A percentile compares a stretch with the other conserved stretches of the same genome.
Conservation (phyloP, 2,888 invertebrate species). For the Synergus itoensis region DNA sequence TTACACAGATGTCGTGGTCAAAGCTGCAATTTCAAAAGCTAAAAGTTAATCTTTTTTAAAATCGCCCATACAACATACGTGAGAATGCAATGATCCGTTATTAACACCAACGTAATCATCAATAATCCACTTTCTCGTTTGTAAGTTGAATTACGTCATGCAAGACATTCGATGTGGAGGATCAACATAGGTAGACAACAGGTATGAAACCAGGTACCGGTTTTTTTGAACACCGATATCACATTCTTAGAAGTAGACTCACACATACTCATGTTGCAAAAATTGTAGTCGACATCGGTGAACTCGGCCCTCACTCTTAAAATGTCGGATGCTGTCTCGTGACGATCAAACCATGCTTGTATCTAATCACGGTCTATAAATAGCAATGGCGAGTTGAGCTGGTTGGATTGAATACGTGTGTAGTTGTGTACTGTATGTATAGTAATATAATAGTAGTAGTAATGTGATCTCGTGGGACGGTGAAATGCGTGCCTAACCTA, state of each 20-base stretch:
- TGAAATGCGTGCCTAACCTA: slow-evolving; percentile 40
- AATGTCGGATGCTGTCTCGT: slow-evolving; percentile 58
- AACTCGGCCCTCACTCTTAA: neutral
- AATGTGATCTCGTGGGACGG: slow-evolving; percentile 72
- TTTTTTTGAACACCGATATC: no score
- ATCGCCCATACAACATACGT: no score
- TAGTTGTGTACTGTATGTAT: slow-evolving; percentile 33
- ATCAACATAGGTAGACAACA: no score
- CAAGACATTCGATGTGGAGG: no score
- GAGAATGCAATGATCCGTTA: no score
- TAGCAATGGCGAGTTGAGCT: slow-evolving; percentile 67
- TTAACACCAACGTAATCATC: no score
- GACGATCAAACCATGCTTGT: slow-evolving; percentile 64
- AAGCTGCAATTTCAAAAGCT: no score
- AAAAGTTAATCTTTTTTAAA: no score
- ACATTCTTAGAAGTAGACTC: neutral
- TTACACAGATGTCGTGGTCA: no score
- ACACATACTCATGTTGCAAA: neutral
- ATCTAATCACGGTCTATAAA: slow-evolving; percentile 75
- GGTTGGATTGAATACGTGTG: slow-evolving; percentile 62
- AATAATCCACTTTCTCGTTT: no score
- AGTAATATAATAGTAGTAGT: slow-evolving; percentile 48
- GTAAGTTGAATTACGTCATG: no score
- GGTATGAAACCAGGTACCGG: no score
- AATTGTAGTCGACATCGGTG: neutral